Conservation (phyloP, 2,888 invertebrate species). For the Dicyrtomina minuta region DNA sequence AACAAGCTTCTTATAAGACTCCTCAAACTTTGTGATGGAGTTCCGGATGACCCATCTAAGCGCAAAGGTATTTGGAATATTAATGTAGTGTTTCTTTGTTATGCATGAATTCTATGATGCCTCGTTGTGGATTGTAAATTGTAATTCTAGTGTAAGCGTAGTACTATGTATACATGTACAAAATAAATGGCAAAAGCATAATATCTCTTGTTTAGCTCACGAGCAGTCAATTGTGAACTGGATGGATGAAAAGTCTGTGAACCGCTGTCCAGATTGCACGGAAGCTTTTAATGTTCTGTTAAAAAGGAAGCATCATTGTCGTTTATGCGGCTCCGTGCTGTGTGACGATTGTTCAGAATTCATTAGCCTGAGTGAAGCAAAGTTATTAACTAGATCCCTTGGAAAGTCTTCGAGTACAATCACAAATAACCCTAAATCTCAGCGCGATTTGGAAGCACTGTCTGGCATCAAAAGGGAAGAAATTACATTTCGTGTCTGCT, state of each 20-base stretch:
- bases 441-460: conserved; percentile 27
- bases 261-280: conserved; percentile 87
- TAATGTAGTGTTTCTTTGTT: too few relatives aligned
- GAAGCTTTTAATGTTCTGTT: conserved; percentile 78
- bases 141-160: too few relatives aligned
- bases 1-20: conserved; percentile 92
- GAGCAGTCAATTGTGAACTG: conserved; percentile 78
- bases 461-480: conserved; percentile 19
- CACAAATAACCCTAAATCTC: too few relatives aligned
- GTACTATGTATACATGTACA: too few relatives aligned
- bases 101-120: too few relatives aligned
- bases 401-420: conserved; percentile 10
- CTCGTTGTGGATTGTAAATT: too few relatives aligned
- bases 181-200: too few relatives aligned
- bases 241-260: conserved; percentile 87
- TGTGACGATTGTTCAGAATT: conserved; percentile 89
- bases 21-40: conserved; percentile 76
- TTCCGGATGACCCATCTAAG: conserved; percentile 30
- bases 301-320: conserved; percentile 91
- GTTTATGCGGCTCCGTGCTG: conserved; percentile 90
- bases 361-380: conserved; percentile 72
- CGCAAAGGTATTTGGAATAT: conserved; percentile 28
- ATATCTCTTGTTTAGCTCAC: conserved; percentile 58
- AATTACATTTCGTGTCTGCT: conserved; percentile 18
- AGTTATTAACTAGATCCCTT: conserved; percentile 46